Evolutionary conservation across 2,113 vertebrate genomes (phyloP).

Genomic region (Cyrtonyx montezumae): DNA sequence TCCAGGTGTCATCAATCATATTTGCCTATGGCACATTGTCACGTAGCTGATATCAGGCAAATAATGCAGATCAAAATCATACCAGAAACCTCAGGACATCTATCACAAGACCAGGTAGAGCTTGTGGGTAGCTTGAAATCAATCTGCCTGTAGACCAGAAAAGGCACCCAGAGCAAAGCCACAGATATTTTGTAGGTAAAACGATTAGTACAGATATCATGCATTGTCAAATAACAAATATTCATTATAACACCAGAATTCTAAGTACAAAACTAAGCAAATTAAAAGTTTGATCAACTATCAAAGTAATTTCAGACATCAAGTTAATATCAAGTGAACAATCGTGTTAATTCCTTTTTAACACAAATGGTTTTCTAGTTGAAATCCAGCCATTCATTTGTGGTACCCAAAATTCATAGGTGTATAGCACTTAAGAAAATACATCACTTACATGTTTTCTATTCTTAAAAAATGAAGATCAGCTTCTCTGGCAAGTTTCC

Average conservation of each 20-base stretch:
- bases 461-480: slow-evolving; percentile 40
- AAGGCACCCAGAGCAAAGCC: not conserved
- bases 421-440: not conserved
- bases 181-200: not conserved
- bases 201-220: not conserved
- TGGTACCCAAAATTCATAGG: not conserved
- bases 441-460: not conserved
- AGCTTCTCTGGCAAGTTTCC: slow-evolving; percentile 27
- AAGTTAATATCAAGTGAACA: not conserved
- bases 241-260: not conserved
- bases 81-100: not conserved
- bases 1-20: not conserved
- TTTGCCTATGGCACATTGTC: accelerated
- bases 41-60: not conserved
- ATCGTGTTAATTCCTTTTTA: not conserved
- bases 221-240: not conserved
- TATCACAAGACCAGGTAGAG: not conserved
- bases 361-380: not conserved
- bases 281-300: not conserved
- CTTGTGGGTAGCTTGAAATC: not conserved
- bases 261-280: not conserved
- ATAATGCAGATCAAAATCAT: not conserved
- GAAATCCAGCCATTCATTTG: not conserved
- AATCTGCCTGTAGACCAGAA: not conserved
- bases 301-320: not conserved